Evolutionary conservation across 2,888 invertebrate species (phyloP).

Genomic region (Yponomeuta cagnagella): DNA sequence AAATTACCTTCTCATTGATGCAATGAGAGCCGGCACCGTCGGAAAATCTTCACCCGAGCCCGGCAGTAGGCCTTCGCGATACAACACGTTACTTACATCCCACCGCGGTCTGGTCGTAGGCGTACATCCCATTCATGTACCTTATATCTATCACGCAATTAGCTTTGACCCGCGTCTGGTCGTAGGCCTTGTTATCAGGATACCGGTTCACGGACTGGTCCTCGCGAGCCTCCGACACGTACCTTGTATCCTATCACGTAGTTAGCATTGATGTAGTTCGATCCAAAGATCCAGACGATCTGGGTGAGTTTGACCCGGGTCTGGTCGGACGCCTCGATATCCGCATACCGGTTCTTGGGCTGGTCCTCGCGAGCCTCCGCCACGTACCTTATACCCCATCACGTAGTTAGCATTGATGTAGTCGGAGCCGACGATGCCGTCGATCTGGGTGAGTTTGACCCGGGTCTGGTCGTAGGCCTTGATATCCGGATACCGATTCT

Average conservation of each 20-base stretch:
- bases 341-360: conserved; percentile 90
- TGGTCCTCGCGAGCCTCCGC: conserved; percentile 34
- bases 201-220: conserved; percentile 86
- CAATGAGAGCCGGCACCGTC: too few species aligned
- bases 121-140: too few species aligned
- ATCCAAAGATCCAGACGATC: conserved; percentile 85
- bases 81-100: too few species aligned
- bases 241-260: conserved; percentile 91
- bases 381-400: conserved; percentile 84
- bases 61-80: too few species aligned
- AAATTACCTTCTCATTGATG: too few species aligned
- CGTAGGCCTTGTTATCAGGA: conserved; percentile 94
- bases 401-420: conserved; percentile 96
- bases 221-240: conserved; percentile 38
- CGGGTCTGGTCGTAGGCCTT: conserved; percentile 95
- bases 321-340: conserved; percentile 95
- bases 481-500: conserved; percentile 95
- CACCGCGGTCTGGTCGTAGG: too few species aligned
- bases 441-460: conserved; percentile 85
- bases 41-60: too few species aligned
- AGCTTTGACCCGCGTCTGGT: conserved; percentile 85
- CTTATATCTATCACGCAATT: too few species aligned
- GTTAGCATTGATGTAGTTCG: conserved; percentile 95
- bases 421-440: conserved; percentile 88
- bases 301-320: conserved; percentile 88